Evolutionary conservation across 2,113 vertebrate species (phyloP).

Genomic region (Eudyptes chrysolophus): DNA sequence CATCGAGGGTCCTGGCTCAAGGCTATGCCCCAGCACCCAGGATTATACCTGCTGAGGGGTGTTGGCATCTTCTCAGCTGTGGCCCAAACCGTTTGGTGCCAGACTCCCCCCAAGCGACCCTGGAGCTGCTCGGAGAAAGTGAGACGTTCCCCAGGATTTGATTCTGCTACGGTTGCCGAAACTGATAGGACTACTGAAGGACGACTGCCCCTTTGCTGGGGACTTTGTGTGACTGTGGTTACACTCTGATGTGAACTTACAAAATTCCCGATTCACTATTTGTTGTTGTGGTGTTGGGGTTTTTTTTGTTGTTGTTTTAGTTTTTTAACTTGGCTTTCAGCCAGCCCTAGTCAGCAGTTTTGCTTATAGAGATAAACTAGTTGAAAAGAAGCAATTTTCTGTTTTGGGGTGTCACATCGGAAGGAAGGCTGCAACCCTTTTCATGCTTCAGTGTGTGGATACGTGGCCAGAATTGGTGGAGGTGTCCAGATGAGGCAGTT

Average conservation of each 20-base stretch:
- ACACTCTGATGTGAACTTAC: not conserved
- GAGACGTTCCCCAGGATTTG: not conserved
- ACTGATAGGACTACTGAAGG: not conserved
- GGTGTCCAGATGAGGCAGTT: not conserved
- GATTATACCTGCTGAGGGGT: not conserved
- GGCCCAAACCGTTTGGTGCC: not conserved
- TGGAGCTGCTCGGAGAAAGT: not conserved
- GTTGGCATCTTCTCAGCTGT: not conserved
- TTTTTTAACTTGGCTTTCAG: not conserved
- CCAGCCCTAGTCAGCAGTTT: not conserved
- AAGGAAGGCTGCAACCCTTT: not conserved
- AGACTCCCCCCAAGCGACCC: not conserved
- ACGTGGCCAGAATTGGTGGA: not conserved
- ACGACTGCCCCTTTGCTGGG: not conserved
- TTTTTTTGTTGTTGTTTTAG: not conserved
- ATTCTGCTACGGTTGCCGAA: not conserved
- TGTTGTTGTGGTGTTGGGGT: accelerated
- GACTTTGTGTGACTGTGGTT: not conserved
- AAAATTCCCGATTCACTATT: not conserved
- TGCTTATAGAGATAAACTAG: not conserved
- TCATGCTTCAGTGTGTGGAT: not conserved
- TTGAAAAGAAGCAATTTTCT: not conserved
- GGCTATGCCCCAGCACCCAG: not conserved
- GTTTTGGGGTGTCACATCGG: not conserved
- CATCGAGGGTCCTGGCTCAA: not conserved